Conservation (phyloP, 2,113 vertebrate species). For the Pachypanchax playfairii region DNA sequence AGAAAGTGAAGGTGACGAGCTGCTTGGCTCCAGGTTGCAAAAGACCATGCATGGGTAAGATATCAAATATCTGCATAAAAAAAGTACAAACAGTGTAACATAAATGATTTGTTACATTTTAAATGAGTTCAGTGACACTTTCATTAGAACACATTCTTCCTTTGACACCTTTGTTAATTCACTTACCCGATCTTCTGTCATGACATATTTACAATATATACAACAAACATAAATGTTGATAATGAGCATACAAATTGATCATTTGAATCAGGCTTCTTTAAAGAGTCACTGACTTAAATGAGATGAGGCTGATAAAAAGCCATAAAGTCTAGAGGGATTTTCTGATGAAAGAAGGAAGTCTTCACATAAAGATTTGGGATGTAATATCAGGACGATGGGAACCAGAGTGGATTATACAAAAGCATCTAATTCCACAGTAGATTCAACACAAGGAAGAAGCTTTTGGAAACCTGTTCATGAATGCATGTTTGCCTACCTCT, state of each 20-base stretch:
- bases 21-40: constrained; percentile 81
- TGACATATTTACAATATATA: not conserved
- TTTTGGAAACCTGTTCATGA: constrained; percentile 12
- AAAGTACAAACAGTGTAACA: not conserved
- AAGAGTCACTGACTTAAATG: not conserved
- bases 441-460: not conserved
- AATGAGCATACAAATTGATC: not conserved
- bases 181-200: too few relatives aligned
- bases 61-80: constrained; percentile 83
- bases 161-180: too few relatives aligned
- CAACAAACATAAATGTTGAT: not conserved
- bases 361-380: not conserved
- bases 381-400: not conserved
- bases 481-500: constrained; percentile 75
- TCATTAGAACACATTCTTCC: not conserved
- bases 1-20: constrained; percentile 82
- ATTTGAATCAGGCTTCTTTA: not conserved
- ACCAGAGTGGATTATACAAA: not conserved
- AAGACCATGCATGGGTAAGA: constrained; percentile 80
- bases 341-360: not conserved
- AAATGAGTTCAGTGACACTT: not conserved
- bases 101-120: not conserved
- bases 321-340: not conserved
- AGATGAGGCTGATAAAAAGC: not conserved
- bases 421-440: not conserved